phyloP scores from a whole-genome alignment of 92 coral and sea anemone species.

The Isaurus tuberculatus region DNA sequence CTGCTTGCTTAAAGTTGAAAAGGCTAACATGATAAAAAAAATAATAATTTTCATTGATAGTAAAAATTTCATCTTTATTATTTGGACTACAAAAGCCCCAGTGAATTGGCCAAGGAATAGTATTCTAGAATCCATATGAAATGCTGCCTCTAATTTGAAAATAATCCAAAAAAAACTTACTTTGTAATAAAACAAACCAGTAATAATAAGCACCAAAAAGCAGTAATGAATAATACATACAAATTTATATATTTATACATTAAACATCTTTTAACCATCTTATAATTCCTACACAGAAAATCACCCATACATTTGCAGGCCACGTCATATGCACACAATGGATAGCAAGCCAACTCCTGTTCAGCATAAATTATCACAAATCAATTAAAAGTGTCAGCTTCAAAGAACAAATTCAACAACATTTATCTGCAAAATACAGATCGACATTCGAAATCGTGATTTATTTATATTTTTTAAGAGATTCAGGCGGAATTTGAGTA shows the following conservation, averaged over 20 bases:
- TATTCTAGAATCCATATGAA: too few species aligned
- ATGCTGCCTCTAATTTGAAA: too few species aligned
- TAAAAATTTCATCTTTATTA: too few species aligned
- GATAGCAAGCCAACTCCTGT: neutral
- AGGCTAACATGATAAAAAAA: too few species aligned
- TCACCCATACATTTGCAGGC: conserved; percentile 1
- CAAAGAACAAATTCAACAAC: neutral
- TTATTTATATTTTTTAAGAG: neutral
- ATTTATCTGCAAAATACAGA: neutral
- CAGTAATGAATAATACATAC: too few species aligned
- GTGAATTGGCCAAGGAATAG: too few species aligned
- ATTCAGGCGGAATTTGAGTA: neutral
- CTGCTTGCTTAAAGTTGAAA: too few species aligned
- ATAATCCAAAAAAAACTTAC: too few species aligned
- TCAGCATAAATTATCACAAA: neutral
- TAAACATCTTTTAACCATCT: neutral
- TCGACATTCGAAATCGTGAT: neutral
- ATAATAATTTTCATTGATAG: too few species aligned
- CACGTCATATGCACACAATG: conserved; percentile 7
- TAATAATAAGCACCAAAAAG: too few species aligned
- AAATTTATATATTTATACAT: neutral
- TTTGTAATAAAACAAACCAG: too few species aligned
- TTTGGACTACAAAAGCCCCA: too few species aligned
- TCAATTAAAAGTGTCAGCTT: neutral
- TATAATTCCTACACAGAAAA: neutral